Evolutionary conservation across 92 coral and sea anemone genomes (phyloP), one percentile per base, ranked within the genome.

Genomic region (Parazoanthus atlanticus): DNA sequence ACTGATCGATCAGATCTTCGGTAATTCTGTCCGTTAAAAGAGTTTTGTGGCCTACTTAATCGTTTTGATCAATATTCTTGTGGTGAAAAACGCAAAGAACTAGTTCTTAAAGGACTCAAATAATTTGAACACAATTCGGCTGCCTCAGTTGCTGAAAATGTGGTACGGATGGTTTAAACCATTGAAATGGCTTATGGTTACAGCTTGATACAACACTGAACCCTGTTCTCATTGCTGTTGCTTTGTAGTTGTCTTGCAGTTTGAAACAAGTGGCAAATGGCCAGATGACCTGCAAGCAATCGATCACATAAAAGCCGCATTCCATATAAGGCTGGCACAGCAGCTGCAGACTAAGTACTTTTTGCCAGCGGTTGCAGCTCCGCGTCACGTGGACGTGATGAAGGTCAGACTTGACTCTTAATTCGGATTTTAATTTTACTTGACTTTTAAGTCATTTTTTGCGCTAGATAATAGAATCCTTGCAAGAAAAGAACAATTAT

Each of bases 201-300:
- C 47, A 1, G 67, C 26, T 23, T 38, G 41, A 41, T 10, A 25
- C 30, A 88, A 26, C 34, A 40, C 1, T 74, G 74, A 52, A 2
- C 11, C n/a, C 30, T 8, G 8, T 23, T 65, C 7, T 47, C 23
- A 12, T 26, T 91, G 30, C n/a, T 56, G 19, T 21, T 31, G 0
- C 49, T 46, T 7, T 81, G 21, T 71, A 97, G 99, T 97, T 74
- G 78, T 96, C 17, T 92, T 97, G 49, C 95, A 91, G 96, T 94
- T 97, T 75, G 99, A 97, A 79, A 95, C 97, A 30, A 97, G 99
- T 73, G 98, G 99, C 21, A 96, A 95, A 74, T 97, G 99, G 99
- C 99, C 99, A 32, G 98, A 97, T 73, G 96, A 97, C 41, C 76
- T 97, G 70, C 89, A 91, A 19, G 99, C 98, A 16, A 93, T 97